Conservation (phyloP, 2,888 invertebrate genomes). For the Mystacides longicornis region DNA sequence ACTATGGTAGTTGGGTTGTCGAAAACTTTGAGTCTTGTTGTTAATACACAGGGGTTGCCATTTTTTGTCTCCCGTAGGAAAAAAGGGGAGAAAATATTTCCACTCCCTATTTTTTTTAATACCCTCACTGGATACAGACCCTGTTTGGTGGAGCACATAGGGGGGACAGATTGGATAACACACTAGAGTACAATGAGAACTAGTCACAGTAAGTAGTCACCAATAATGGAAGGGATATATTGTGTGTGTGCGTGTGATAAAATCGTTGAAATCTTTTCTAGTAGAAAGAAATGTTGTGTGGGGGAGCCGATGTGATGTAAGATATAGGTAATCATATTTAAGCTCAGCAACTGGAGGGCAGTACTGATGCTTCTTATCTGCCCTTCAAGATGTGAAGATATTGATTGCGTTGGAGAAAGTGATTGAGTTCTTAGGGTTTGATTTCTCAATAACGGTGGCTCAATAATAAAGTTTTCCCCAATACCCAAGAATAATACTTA, state of each 20-base stretch:
- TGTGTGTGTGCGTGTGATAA: constrained; percentile 6
- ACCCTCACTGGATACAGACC: not conserved
- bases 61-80: constrained; percentile 21
- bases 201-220: not conserved
- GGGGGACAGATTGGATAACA: too few relatives aligned
- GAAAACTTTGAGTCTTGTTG: constrained; percentile 25
- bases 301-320: too few relatives aligned
- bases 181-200: not conserved
- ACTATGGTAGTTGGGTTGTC: constrained; percentile 17
- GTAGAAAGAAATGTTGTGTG: constrained; percentile 9
- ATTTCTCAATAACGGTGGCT: too few relatives aligned
- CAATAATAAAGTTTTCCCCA: too few relatives aligned
- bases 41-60: constrained; percentile 24
- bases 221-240: constrained; percentile 10
- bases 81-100: not conserved
- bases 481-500: too few relatives aligned
- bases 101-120: not conserved
- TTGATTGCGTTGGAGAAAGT: too few relatives aligned
- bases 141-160: not conserved
- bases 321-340: too few relatives aligned
- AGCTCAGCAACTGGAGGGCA: too few relatives aligned
- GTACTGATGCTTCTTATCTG: too few relatives aligned
- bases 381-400: too few relatives aligned
- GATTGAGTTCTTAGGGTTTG: too few relatives aligned
- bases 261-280: constrained; percentile 12